Base-by-base conservation (phyloP, 1,140 invertebrate genomes). In the Lerema accius region DNA sequence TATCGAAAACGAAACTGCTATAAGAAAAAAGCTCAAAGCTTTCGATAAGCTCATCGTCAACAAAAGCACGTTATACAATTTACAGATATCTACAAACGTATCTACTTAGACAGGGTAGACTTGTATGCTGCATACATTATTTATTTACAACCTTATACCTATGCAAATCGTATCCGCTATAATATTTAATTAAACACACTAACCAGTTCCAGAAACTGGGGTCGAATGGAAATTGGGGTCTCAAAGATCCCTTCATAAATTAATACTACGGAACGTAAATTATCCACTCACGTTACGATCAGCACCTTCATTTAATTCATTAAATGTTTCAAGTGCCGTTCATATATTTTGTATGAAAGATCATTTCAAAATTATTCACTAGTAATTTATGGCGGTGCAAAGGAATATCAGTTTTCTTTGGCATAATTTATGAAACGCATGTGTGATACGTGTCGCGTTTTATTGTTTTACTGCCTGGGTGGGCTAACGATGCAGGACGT, bases 291-390 rank as follows among this genome's bases (percentile, higher is more conserved):
- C 69, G 66, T 78, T 73, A 79, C 70, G 67, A 69, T 75, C 74
- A 66, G 60, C 45, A 53, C 56, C 63, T 73, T 71, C 73, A 79
- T 80, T 67, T 69, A 67, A 56, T 64, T 43, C 66, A 70, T 71
- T 65, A 39, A 58, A n/a, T n/a, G 56, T 11, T 60, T 63, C 43
- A 51, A 60, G 32, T 56, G 64, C 72, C 71, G 73, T 74, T 73
- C 76, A 75, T 68, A 62, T 73, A 71, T 84, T 78, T 84, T 80
- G 76, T 86, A 74, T 84, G 66, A 78, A 56, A 53, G 46, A 76
- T 80, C 80, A 75, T 73, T 86, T 82, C 75, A 87, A 82, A 85
- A 82, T 82, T 73, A 73, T 78, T 76, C 71, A 76, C 60, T 67
- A 48, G 59, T 76, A 73, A 78, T 87, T 84, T 81, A 85, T 70